A percentile compares a stretch with the other conserved stretches of the same genome.
phyloP scores from a whole-genome alignment of 2,888 invertebrate genomes.

The Fragum fragum region DNA sequence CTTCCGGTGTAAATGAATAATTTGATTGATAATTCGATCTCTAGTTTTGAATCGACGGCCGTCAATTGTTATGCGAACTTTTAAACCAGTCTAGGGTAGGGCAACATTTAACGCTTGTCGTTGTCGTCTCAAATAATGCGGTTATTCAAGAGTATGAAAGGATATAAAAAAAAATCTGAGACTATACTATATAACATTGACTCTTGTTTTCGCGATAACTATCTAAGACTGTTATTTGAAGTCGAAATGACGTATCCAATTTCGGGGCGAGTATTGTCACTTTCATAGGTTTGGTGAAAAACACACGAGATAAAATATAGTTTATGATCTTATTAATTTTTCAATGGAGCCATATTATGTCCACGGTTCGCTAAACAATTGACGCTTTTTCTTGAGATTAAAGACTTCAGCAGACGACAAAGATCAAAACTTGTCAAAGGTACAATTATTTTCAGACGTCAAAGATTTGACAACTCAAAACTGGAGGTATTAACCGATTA shows the following conservation, averaged over 20 bases:
- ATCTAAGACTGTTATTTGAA: conserved; percentile 8
- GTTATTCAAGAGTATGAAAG: conserved; percentile 1
- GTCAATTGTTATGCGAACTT: no score
- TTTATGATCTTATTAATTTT: conserved; percentile 50
- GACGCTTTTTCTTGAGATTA: background rate
- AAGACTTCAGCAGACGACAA: background rate
- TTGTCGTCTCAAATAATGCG: background rate
- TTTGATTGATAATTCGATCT: no score
- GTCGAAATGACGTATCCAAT: conserved; percentile 6
- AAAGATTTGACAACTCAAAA: no score
- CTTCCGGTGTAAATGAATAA: no score
- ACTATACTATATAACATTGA: conserved; percentile 3
- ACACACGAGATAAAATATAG: conserved; percentile 22
- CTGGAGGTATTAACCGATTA: no score
- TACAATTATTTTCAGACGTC: background rate
- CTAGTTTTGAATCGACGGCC: no score
- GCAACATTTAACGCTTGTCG: background rate
- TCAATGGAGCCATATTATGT: conserved; percentile 9
- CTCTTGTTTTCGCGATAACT: background rate
- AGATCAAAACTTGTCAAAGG: background rate
- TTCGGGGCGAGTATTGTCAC: conserved; percentile 27
- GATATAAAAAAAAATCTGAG: background rate
- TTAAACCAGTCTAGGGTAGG: background rate
- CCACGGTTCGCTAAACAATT: conserved; percentile 15
- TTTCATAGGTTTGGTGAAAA: conserved; percentile 22